phyloP scores from a whole-genome alignment of 2,888 invertebrate genomes.

The Thelaira solivaga region DNA sequence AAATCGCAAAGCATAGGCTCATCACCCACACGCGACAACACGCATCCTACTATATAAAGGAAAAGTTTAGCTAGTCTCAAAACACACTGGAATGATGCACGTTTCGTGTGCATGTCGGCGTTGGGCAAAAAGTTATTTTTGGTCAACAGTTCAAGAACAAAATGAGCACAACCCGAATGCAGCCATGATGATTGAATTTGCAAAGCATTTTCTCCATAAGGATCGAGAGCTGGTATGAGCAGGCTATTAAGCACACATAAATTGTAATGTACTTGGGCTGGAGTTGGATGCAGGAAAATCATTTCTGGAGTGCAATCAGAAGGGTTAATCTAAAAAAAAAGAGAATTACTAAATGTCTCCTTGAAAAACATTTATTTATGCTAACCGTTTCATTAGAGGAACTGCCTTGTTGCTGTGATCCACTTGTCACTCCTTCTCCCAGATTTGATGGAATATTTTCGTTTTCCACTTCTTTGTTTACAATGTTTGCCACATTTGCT shows the following conservation, averaged over 20 bases:
- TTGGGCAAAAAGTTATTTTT: conserved; percentile 89
- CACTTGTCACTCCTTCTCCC: conserved; percentile 48
- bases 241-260: conserved; percentile 91
- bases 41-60: conserved; percentile 90
- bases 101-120: conserved; percentile 86
- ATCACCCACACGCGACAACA: conserved; percentile 82
- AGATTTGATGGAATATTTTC: conserved; percentile 17
- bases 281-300: conserved; percentile 84
- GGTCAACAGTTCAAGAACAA: conserved; percentile 88
- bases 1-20: conserved; percentile 79
- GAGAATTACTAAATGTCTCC: not conserved
- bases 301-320: conserved; percentile 79
- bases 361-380: not conserved
- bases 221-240: conserved; percentile 93
- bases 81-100: conserved; percentile 91
- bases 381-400: conserved; percentile 66
- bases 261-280: conserved; percentile 86
- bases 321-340: conserved; percentile 64
- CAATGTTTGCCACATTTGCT: conserved; percentile 30
- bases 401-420: conserved; percentile 54
- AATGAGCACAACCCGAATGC: conserved; percentile 80
- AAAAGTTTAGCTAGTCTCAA: conserved; percentile 92
- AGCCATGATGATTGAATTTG: conserved; percentile 81
- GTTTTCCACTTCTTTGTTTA: conserved; percentile 59
- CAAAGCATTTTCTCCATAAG: conserved; percentile 83